Evolutionary conservation across 2,797 vertebrate genomes (phyloP), one percentile per base, ranked within the genome.

Genomic region (Oreonectes daqikongensis): DNA sequence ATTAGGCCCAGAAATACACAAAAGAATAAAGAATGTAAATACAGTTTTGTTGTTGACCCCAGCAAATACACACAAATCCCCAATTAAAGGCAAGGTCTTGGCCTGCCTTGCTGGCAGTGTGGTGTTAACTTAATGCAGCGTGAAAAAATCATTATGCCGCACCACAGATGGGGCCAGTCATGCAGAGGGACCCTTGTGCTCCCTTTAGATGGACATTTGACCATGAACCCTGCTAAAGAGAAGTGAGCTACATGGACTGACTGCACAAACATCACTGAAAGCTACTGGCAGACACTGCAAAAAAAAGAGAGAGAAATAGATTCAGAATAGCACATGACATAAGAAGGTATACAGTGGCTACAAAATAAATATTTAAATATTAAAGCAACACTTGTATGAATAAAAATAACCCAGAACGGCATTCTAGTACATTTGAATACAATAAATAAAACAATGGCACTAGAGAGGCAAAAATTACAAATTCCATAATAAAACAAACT

Each of bases 61-160:
- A n/a, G 14, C 44, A 50, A 72, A 38, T 8, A 20, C 30, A 55
- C 24, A 55, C 50, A 65, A 65, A 66, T 64, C 53, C 85, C 87
- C 90, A 94, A 93, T 94, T 94, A 94, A 90, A 90, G 88, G 85
- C 68, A 61, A 87, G 91, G 91, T 90, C 89, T 88, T 91, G 87
- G 92, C 88, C 89, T 67, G 84, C 85, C 87, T 84, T 72, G 85
- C 89, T 93, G 90, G 79, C 89, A 75, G 87, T 90, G 89, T 86
- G 89, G 91, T 93, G 92, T 92, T 93, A 91, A 94, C 90, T 92
- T 94, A 95, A 95, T 94, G 92, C 87, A 83, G 91, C 88, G 84
- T 94, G 93, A 94, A 93, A 88, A 93, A 91, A 93, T 93, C 92
- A 94, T 94, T 94, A 94, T 93, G 92, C 91, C 79, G 86, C 85